Evolutionary conservation across 2,888 invertebrate genomes (phyloP).

Genomic region (Drosophila cognata): DNA sequence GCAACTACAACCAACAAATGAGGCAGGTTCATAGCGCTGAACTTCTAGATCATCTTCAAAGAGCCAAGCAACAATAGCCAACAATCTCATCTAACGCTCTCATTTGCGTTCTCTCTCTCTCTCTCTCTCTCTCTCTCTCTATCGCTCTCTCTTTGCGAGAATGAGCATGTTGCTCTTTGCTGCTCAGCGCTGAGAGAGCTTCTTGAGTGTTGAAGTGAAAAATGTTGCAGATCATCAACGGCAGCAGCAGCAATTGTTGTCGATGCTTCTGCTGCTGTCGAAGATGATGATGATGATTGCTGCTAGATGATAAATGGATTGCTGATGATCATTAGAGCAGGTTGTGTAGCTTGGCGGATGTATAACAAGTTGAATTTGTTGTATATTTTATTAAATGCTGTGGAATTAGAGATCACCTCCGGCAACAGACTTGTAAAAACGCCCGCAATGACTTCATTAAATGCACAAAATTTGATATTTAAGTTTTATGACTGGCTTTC

Average conservation of each 20-base stretch:
- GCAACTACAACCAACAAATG: conserved; percentile 55
- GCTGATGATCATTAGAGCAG: conserved; percentile 45
- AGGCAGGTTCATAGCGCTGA: conserved; percentile 71
- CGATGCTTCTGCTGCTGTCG: conserved; percentile 9
- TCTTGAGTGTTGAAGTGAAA: conserved; percentile 62
- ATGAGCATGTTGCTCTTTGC: conserved; percentile 51
- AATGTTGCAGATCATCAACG: conserved; percentile 72
- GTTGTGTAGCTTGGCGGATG: conserved; percentile 61
- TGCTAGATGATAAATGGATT: conserved; percentile 44
- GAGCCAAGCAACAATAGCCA: conserved; percentile 22
- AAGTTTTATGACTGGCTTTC: conserved; percentile 60
- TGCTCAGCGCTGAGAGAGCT: conserved; percentile 46
- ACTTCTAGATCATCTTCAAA: conserved; percentile 80
- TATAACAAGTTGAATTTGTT: conserved; percentile 63
- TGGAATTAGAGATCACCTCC: conserved; percentile 30
- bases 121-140: conserved; percentile 7
- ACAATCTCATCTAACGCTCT: conserved; percentile 32
- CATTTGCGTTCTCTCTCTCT: conserved; percentile 12
- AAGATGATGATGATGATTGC: conserved; percentile 21
- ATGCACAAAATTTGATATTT: conserved; percentile 77
- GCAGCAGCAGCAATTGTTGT: conserved; percentile 34
- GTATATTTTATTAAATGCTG: conserved; percentile 27
- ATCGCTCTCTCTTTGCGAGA: conserved; percentile 16
- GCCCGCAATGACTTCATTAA: conserved; percentile 75
- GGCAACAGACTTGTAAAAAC: conserved; percentile 54